phyloP scores from a whole-genome alignment of 2,888 invertebrate genomes.

The Amorpha juglandis region DNA sequence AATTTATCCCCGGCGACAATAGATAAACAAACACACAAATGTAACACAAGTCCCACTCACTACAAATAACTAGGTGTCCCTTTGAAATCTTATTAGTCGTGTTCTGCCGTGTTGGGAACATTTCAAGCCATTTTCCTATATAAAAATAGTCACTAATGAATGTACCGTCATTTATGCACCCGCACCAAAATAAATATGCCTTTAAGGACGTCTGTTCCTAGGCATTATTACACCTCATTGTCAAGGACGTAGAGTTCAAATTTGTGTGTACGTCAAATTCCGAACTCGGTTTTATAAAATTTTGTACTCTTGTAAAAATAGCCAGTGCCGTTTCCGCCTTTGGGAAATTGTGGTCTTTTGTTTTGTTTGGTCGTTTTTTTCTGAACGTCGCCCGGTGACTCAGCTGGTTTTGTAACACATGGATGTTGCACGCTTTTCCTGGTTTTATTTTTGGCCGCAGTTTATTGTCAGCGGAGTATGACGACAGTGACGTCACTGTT shows the following conservation, averaged over 20 bases:
- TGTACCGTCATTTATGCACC: conserved; percentile 50
- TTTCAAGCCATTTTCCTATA: conserved; percentile 57
- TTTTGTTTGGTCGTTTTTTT: conserved; percentile 59
- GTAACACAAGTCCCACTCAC: conserved; percentile 17
- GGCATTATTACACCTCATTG: conserved; percentile 32
- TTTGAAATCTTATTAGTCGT: conserved; percentile 55
- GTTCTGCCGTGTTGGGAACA: conserved; percentile 56
- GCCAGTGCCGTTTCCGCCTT: conserved; percentile 76
- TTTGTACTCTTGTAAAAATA: conserved; percentile 73
- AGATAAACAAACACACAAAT: conserved; percentile 12
- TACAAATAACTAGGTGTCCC: conserved; percentile 33
- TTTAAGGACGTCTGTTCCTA: conserved; percentile 27
- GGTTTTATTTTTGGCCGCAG: conserved; percentile 37
- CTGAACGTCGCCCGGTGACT: conserved; percentile 45
- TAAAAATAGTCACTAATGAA: conserved; percentile 71
- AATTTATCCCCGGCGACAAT: conserved; percentile 21
- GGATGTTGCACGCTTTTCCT: conserved; percentile 37
- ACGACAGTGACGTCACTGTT: conserved; percentile 16
- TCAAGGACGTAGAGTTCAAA: conserved; percentile 58
- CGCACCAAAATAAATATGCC: conserved; percentile 42
- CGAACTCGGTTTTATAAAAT: conserved; percentile 56
- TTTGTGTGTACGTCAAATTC: conserved; percentile 46
- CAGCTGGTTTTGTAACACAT: conserved; percentile 50
- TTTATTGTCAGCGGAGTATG: conserved; percentile 2
- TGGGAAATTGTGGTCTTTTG: conserved; percentile 64